Conservation (phyloP, 2,888 invertebrate genomes). For the Thumatha senex region DNA sequence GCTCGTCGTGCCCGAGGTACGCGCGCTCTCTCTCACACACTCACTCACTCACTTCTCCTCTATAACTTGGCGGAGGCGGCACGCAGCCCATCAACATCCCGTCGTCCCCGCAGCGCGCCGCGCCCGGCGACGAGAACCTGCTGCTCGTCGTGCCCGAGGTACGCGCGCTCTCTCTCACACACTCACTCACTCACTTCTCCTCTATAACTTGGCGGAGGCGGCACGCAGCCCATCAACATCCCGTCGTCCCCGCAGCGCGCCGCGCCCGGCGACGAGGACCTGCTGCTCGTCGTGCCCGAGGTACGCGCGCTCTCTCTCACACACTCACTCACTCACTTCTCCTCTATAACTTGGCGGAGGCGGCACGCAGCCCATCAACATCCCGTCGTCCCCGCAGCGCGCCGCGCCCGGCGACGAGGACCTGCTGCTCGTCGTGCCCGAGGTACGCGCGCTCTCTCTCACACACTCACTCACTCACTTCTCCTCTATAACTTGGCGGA, state of each 20-base stretch:
- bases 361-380: conserved; percentile 84
- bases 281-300: conserved; percentile 67
- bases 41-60: too few species aligned
- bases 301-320: conserved; percentile 59
- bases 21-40: too few species aligned
- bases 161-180: too few species aligned
- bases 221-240: conserved; percentile 85
- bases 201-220: too few species aligned
- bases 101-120: conserved; percentile 77
- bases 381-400: conserved; percentile 83
- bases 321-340: too few species aligned
- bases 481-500: too few species aligned
- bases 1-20: conserved; percentile 64
- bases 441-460: conserved; percentile 57
- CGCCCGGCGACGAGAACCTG: conserved; percentile 76
- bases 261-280: conserved; percentile 74
- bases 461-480: conserved; percentile 43
- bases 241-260: conserved; percentile 82
- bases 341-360: too few species aligned
- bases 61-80: too few species aligned
- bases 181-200: too few species aligned
- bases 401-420: conserved; percentile 75
- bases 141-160: conserved; percentile 68
- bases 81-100: conserved; percentile 87
- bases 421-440: conserved; percentile 65